Percentiles rank a stretch among this genome's conserved stretches.
Evolutionary conservation across 2,888 invertebrate genomes (phyloP).

Genomic region (Aporophyla nigra): DNA sequence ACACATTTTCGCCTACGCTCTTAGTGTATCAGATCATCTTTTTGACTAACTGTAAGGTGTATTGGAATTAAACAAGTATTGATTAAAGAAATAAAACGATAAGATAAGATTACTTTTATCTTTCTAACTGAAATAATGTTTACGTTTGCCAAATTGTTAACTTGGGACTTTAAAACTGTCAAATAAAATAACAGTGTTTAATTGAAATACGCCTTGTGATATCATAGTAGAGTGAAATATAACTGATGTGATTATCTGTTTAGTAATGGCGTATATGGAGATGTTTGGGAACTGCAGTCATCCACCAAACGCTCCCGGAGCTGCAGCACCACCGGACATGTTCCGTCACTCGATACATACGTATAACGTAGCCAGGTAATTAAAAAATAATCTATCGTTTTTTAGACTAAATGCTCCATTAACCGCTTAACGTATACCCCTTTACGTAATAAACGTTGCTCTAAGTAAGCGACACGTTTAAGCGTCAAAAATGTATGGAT

Average conservation of each 20-base stretch:
- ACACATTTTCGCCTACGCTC: conserved; percentile 72
- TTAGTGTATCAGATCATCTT: conserved; percentile 68
- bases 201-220: conserved; percentile 54
- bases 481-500: too few relatives aligned
- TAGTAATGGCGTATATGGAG: conserved; percentile 99
- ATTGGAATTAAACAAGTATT: conserved; percentile 60
- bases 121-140: conserved; percentile 8
- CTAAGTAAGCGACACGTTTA: too few relatives aligned
- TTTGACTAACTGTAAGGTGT: conserved; percentile 70
- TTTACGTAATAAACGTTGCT: too few relatives aligned
- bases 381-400: not conserved
- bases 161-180: not conserved
- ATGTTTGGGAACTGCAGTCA: conserved; percentile 98
- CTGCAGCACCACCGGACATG: conserved; percentile 93
- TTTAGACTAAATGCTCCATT: not conserved
- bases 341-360: conserved; percentile 97
- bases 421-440: not conserved
- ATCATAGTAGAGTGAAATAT: not conserved
- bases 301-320: conserved; percentile 86
- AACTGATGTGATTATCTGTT: conserved; percentile 68
- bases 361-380: conserved; percentile 91
- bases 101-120: conserved; percentile 19
- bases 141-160: conserved; percentile 1
- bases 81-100: conserved; percentile 4
- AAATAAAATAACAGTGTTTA: conserved; percentile 47